phyloP scores from a whole-genome alignment of 2,113 vertebrate species.

The Odobenus rosmarus region DNA sequence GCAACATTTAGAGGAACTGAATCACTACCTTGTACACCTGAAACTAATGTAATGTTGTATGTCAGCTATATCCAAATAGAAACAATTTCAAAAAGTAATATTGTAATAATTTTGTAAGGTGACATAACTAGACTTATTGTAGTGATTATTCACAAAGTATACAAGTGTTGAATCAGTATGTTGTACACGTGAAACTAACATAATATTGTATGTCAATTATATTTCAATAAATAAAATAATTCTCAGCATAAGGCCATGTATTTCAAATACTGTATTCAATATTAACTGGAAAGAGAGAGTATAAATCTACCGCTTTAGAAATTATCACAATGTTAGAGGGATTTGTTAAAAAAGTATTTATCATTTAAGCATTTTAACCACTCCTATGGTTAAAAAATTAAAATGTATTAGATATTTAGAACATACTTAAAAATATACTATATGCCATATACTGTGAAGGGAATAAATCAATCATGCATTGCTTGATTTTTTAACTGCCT shows the following conservation, averaged over 20 bases:
- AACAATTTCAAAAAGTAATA: background rate
- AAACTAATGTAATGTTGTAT: background rate
- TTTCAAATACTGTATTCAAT: background rate
- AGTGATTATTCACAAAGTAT: background rate
- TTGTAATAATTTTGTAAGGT: background rate
- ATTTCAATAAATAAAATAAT: background rate
- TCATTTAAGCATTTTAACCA: background rate
- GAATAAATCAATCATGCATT: background rate
- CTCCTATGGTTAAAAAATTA: background rate
- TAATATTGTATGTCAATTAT: background rate
- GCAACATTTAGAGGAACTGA: background rate
- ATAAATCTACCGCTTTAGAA: background rate
- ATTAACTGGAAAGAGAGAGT: background rate
- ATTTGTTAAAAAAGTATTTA: background rate
- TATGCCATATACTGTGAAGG: background rate
- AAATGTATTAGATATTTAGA: background rate
- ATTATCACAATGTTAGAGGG: background rate
- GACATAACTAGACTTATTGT: background rate
- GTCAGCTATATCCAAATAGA: background rate
- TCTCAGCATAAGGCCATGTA: background rate
- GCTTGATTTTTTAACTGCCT: background rate
- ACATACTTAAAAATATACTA: background rate
- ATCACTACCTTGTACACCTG: background rate
- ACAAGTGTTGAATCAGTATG: background rate
- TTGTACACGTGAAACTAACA: background rate